These are phyloP conservation scores for Choristoneura fumiferana DNA, from an alignment of 1,140 invertebrate genomes.

Conservation along the genomic window DNA sequence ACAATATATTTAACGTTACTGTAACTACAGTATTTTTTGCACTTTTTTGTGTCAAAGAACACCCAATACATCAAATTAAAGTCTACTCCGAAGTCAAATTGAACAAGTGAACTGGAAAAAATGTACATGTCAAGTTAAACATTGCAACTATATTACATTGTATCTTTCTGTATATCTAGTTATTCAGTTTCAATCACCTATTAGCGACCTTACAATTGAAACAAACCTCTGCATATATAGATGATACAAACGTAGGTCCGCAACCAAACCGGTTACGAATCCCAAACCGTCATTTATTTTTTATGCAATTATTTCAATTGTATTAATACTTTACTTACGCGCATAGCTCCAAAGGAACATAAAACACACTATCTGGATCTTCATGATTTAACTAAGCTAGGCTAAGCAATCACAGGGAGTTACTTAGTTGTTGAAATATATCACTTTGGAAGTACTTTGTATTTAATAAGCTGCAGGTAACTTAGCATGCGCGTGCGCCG, in stretches of 20 bases:
- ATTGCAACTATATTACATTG: no score
- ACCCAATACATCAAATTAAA: no score
- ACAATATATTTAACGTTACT: no score
- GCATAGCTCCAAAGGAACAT: constrained; percentile 28
- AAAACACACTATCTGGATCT: constrained; percentile 23
- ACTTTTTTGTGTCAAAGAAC: no score
- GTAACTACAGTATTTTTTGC: no score
- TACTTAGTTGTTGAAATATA: no score
- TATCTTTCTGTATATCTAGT: no score
- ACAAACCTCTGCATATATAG: neutral
- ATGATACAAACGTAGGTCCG: neutral
- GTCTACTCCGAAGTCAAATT: no score
- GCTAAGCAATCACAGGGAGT: neutral
- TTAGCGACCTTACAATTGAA: neutral
- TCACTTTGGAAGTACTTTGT: neutral
- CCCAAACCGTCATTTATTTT: neutral
- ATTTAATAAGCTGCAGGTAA: neutral
- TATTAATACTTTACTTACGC: constrained; percentile 25
- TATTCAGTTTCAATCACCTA: no score
- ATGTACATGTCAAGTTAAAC: no score
- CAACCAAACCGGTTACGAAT: constrained; percentile 2
- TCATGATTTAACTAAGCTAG: neutral
- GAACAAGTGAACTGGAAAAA: no score
- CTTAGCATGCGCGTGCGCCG: neutral
- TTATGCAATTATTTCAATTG: neutral